Conservation (phyloP, 1,140 invertebrate species). For the Diabrotica virgifera region DNA sequence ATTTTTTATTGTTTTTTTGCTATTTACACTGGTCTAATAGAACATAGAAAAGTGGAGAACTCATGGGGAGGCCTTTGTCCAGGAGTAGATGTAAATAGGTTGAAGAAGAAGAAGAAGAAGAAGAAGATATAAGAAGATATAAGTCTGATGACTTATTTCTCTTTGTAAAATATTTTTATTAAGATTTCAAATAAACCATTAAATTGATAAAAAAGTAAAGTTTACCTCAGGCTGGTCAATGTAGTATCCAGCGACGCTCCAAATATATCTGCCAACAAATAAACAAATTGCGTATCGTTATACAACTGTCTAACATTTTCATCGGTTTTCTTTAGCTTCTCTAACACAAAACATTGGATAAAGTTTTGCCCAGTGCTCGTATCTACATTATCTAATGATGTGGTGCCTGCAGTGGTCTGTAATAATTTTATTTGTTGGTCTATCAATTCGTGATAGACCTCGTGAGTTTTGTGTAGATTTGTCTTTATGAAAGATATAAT, state of each 20-base stretch:
- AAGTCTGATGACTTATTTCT: no score
- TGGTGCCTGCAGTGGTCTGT: slow-evolving; percentile 21
- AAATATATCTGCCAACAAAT: slow-evolving; percentile 81
- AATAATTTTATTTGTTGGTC: slow-evolving; percentile 52
- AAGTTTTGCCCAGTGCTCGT: slow-evolving; percentile 54
- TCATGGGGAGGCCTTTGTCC: no score
- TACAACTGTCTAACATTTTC: slow-evolving; percentile 52
- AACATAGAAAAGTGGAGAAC: no score
- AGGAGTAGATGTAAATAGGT: no score
- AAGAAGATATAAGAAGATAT: no score
- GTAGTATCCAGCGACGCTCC: slow-evolving; percentile 91
- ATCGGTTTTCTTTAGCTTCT: slow-evolving; percentile 54
- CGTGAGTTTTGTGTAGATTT: slow-evolving; percentile 69
- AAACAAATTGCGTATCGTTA: slow-evolving; percentile 65
- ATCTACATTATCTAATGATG: slow-evolving; percentile 21
- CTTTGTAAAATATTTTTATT: no score
- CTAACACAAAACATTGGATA: slow-evolving; percentile 66
- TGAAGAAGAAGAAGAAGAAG: no score
- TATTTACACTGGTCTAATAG: no score
- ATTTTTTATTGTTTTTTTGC: no score
- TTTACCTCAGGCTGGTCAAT: slow-evolving; percentile 64
- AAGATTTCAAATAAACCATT: no score
- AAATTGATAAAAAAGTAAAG: background rate
- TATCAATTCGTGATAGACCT: slow-evolving; percentile 67
- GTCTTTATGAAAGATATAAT: slow-evolving; percentile 58